Conservation (phyloP, 2,888 invertebrate genomes). For the Argyresthia albistria region DNA sequence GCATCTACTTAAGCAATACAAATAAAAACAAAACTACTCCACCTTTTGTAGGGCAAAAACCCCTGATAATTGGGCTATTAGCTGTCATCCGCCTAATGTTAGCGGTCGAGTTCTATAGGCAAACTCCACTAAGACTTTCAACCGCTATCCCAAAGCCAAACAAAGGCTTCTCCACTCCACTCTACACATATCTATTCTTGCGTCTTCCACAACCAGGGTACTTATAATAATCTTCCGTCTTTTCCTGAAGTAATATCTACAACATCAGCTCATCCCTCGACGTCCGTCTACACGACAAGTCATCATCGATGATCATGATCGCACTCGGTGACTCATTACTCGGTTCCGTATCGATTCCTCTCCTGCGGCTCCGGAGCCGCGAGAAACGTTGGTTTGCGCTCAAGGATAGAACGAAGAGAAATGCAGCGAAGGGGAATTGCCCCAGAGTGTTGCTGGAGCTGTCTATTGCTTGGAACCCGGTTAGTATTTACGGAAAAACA, state of each 20-base stretch:
- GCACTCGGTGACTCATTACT: constrained; percentile 33
- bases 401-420: constrained; percentile 39
- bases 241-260: constrained; percentile 25
- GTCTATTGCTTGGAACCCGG: constrained; percentile 50
- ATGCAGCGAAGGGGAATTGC: constrained; percentile 46
- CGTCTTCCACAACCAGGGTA: too few relatives aligned
- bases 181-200: too few relatives aligned
- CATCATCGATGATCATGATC: constrained; percentile 21
- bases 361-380: constrained; percentile 39
- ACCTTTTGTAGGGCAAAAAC: too few relatives aligned
- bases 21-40: too few relatives aligned
- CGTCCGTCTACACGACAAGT: constrained; percentile 39
- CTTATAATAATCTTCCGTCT: too few relatives aligned
- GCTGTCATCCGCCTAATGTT: too few relatives aligned
- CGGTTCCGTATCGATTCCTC: constrained; percentile 47
- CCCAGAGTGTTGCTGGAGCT: constrained; percentile 50
- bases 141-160: too few relatives aligned
- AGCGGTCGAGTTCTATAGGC: too few relatives aligned
- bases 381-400: constrained; percentile 49
- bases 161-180: too few relatives aligned
- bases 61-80: too few relatives aligned
- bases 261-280: constrained; percentile 52
- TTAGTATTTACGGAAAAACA: constrained; percentile 31
- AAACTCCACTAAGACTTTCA: too few relatives aligned
- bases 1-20: too few relatives aligned